Conservation (phyloP, 2,888 invertebrate genomes). For the Athripsodes cinereus region DNA sequence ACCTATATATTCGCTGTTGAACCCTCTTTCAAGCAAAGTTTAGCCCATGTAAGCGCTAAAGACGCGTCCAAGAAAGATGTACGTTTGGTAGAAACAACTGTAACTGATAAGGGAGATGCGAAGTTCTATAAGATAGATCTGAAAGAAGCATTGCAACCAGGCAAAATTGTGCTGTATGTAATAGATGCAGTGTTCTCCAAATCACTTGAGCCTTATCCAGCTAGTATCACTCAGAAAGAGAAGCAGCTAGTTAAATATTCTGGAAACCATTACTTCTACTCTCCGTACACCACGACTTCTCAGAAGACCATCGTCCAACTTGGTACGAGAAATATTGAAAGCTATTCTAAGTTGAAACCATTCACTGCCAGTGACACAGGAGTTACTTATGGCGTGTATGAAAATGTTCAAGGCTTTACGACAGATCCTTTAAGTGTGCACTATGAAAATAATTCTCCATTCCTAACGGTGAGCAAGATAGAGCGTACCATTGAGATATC, state of each 20-base stretch:
- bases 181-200: slow-evolving; percentile 74
- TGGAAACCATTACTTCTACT: slow-evolving; percentile 77
- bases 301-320: slow-evolving; percentile 79
- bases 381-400: slow-evolving; percentile 87
- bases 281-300: slow-evolving; percentile 72
- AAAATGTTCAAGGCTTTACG: slow-evolving; percentile 57
- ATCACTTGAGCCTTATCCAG: slow-evolving; percentile 76
- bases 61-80: slow-evolving; percentile 56
- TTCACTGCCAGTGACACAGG: slow-evolving; percentile 69
- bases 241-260: slow-evolving; percentile 86
- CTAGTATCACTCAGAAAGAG: slow-evolving; percentile 85
- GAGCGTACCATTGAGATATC: slow-evolving; percentile 91
- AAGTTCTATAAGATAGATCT: slow-evolving; percentile 54
- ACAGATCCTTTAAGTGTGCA: slow-evolving; percentile 72
- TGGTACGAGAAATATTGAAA: slow-evolving; percentile 74
- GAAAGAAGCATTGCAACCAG: slow-evolving; percentile 53
- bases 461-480: slow-evolving; percentile 84
- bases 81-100: slow-evolving; percentile 45
- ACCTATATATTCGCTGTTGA: slow-evolving; percentile 69
- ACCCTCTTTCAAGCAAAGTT: slow-evolving; percentile 51
- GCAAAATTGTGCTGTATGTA: slow-evolving; percentile 52
- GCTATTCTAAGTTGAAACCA: slow-evolving; percentile 77
- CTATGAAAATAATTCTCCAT: slow-evolving; percentile 94
- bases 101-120: slow-evolving; percentile 45
- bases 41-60: slow-evolving; percentile 72